phyloP scores from a whole-genome alignment of 2,888 invertebrate species.

The Netelia melanura region DNA sequence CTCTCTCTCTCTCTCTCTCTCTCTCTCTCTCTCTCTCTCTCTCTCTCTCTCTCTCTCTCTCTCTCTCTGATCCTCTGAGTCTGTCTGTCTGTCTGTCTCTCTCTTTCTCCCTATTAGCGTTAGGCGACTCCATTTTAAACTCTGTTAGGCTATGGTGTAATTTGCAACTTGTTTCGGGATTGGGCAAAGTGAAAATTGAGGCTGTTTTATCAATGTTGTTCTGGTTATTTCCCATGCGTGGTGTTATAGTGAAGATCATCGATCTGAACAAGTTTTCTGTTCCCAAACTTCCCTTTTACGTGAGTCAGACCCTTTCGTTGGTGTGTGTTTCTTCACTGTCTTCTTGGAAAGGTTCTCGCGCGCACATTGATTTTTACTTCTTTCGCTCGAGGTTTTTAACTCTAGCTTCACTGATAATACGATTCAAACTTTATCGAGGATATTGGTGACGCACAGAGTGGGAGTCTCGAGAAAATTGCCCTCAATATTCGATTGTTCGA shows the following conservation, averaged over 20 bases:
- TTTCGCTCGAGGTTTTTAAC: neutral
- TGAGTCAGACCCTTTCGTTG: slow-evolving; percentile 17
- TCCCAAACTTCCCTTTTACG: neutral
- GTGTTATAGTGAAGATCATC: neutral
- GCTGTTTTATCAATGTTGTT: slow-evolving; percentile 13
- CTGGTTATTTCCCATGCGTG: neutral
- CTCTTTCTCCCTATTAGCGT: neutral
- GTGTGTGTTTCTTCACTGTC: neutral
- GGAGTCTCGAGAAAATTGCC: neutral
- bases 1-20: slow-evolving; percentile 25
- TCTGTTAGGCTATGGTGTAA: neutral
- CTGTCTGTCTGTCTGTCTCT: slow-evolving; percentile 25
- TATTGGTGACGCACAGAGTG: neutral
- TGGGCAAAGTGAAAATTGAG: neutral
- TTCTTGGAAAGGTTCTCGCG: slow-evolving; percentile 1
- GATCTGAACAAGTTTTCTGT: neutral
- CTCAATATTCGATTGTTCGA: slow-evolving; percentile 34
- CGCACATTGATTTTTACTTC: neutral
- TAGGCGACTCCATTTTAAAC: neutral
- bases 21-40: slow-evolving; percentile 20
- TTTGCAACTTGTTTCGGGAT: neutral
- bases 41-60: slow-evolving; percentile 24
- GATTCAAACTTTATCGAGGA: slow-evolving; percentile 1
- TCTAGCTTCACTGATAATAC: neutral
- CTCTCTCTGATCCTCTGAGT: neutral